Evolutionary conservation across 2,797 vertebrate species (phyloP), one percentile per base, ranked within the genome.

Genomic region (Gallinago solitaria): DNA sequence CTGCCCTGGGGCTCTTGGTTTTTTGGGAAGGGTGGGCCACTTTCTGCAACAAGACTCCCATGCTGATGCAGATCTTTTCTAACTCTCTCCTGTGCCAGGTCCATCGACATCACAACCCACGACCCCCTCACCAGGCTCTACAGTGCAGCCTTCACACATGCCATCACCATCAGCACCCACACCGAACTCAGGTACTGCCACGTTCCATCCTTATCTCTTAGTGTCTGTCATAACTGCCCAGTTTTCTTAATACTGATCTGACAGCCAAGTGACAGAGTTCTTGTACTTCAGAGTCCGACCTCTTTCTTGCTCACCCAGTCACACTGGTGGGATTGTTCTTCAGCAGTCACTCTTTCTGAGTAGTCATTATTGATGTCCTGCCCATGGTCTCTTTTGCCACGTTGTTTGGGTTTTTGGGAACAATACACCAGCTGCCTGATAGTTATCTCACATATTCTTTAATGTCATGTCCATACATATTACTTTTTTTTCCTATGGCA

Each of bases 211-310:
- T 5, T 13, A 6, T 47, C 6, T 76, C 5, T 51, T 43, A 6
- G 7, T 83, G 2, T 13, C 5, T 12, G 5, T 51, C 23, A 3
- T 8, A 32, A 45, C 0, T 54, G 9, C 12, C 41, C 6, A 5
- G 1, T 35, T 25, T 54, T 54, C 13, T 35, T 37, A 33, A 45
- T 45, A 6, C 3, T 2, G 2, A 5, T 61, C 6, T 3, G 4
- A 17, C 10, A 33, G 5, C 3, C 8, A 10, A 19, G 4, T 33
- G 7, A 11, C 8, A 2, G 7, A 7, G 1, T 16, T 43, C 60
- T 65, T 43, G 5, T 28, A 5, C 1, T 50, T 8, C 1, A 12
- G 3, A 1, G 1, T 27, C 10, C 7, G 33, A 50, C 10, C 1
- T 47, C 51, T 54, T 71, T 3, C 9, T 70, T 71, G 5, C 3